These are phyloP conservation scores for Thalassophryne amazonica DNA, from an alignment of 2,797 vertebrate species.

Conservation along the genomic window DNA sequence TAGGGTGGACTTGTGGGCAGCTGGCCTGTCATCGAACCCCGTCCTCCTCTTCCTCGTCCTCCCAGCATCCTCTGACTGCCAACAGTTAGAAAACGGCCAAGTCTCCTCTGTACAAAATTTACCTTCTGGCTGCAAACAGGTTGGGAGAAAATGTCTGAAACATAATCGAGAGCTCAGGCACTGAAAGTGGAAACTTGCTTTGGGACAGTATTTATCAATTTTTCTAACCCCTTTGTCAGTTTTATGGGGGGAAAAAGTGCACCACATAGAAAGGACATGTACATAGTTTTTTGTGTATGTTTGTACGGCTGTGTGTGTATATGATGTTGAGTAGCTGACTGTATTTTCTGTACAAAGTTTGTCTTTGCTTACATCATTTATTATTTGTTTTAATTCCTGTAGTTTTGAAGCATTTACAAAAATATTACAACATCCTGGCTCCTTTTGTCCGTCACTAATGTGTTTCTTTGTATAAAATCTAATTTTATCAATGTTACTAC, in stretches of 20 bases:
- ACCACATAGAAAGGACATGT: conserved; percentile 68
- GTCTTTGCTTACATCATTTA: conserved; percentile 46
- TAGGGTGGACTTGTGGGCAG: conserved; percentile 56
- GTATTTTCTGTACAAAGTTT: conserved; percentile 59
- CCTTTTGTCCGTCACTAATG: conserved; percentile 29
- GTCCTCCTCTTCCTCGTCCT: conserved; percentile 15
- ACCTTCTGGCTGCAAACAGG: conserved; percentile 23
- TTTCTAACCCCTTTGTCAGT: conserved; percentile 57
- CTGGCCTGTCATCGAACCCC: conserved; percentile 65
- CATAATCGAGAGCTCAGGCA: conserved; percentile 52
- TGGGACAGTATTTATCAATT: conserved; percentile 61
- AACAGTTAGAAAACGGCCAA: conserved; percentile 4
- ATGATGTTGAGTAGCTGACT: conserved; percentile 49
- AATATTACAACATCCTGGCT: conserved; percentile 20
- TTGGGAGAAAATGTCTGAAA: conserved; percentile 16
- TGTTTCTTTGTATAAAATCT: conserved; percentile 62
- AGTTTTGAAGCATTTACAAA: conserved; percentile 42
- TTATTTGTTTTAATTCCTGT: conserved; percentile 51
- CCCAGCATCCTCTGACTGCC: conserved; percentile 14
- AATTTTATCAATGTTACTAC: conserved; percentile 65
- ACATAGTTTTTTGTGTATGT: conserved; percentile 69
- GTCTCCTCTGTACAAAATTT: conserved; percentile 19
- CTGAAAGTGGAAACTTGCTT: conserved; percentile 40
- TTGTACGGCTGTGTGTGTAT: conserved; percentile 42
- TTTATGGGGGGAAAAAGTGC: conserved; percentile 38